Conservation (phyloP, 2,797 vertebrate species). For the Nyctibius grandis region DNA sequence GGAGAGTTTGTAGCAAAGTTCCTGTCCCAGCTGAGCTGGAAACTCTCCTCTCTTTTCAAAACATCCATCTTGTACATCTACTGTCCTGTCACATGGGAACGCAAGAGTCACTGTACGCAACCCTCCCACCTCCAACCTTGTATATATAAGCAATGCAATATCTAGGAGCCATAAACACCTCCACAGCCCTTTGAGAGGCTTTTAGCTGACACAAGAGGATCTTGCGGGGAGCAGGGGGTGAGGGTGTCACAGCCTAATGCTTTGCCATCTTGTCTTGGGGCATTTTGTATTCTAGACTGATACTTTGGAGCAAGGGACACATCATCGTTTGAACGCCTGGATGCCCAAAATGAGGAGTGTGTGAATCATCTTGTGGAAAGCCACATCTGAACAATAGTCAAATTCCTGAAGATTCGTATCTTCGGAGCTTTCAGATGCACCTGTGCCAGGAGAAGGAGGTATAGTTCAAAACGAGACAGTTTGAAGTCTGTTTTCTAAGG, state of each 20-base stretch:
- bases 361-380: conserved; percentile 35
- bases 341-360: neutral
- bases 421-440: neutral
- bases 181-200: neutral
- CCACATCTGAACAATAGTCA: conserved; percentile 16
- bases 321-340: neutral
- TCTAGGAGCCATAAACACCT: neutral
- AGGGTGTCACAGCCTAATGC: neutral
- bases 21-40: neutral
- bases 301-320: neutral
- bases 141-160: neutral
- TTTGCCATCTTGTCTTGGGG: neutral
- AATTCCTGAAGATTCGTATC: conserved; percentile 12
- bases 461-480: neutral
- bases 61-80: neutral
- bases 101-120: neutral
- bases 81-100: neutral
- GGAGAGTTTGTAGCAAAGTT: neutral
- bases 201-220: neutral
- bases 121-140: neutral
- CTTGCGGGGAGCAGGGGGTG: accelerated
- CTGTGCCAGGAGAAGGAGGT: neutral
- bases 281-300: neutral
- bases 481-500: conserved; percentile 6
- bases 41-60: neutral